Conservation (phyloP, 2,113 vertebrate species). For the Centropristis striata region DNA sequence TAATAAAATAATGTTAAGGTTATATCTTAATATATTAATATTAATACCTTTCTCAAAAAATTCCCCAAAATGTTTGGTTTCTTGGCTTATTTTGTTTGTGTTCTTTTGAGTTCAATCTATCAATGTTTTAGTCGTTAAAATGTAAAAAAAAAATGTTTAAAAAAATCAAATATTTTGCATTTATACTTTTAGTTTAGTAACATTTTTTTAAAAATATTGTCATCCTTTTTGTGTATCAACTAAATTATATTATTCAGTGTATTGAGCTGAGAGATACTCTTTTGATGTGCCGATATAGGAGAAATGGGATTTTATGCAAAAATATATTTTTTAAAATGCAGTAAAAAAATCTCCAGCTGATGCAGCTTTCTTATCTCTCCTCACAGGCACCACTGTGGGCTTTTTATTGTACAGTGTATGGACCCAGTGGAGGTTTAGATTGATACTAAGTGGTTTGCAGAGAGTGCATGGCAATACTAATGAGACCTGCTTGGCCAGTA, state of each 20-base stretch:
- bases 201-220: neutral
- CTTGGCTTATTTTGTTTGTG: too few relatives aligned
- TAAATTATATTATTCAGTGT: neutral
- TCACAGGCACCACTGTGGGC: constrained; percentile 26
- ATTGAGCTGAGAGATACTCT: neutral
- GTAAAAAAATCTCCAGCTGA: neutral
- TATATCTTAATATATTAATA: too few relatives aligned
- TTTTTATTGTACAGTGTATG: constrained; percentile 26
- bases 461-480: constrained; percentile 49
- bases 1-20: too few relatives aligned
- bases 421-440: constrained; percentile 41
- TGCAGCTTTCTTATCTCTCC: constrained; percentile 26
- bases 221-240: neutral
- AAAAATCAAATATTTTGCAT: neutral
- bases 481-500: constrained; percentile 45
- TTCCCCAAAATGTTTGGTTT: too few relatives aligned
- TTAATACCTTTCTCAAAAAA: too few relatives aligned
- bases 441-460: constrained; percentile 58
- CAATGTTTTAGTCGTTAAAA: too few relatives aligned
- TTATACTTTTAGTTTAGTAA: neutral
- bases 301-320: neutral
- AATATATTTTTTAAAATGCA: neutral
- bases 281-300: neutral
- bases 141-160: too few relatives aligned
- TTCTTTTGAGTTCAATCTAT: too few relatives aligned